A percentile compares a stretch with the other conserved stretches of the same genome.
These are phyloP conservation scores for Lamellibrachia luymesi DNA, from an alignment of 1,140 invertebrate species.

Conservation along the genomic window DNA sequence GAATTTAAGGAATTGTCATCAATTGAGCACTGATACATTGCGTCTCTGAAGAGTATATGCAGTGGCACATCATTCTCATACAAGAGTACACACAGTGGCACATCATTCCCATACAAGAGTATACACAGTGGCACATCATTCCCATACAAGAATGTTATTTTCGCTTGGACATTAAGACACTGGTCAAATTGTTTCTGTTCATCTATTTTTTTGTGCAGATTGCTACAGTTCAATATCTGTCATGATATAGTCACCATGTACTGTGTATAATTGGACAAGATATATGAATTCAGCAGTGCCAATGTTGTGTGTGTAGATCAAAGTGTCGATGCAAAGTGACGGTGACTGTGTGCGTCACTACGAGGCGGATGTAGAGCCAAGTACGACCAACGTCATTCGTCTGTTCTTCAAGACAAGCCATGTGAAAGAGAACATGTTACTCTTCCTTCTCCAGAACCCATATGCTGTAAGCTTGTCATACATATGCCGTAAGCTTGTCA, in stretches of 20 bases:
- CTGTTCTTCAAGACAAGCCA: conserved; percentile 68
- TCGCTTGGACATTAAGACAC: background rate
- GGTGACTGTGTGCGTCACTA: conserved; percentile 75
- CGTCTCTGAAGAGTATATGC: too few relatives aligned
- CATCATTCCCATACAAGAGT: too few relatives aligned
- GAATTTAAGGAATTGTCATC: too few relatives aligned
- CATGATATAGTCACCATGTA: background rate
- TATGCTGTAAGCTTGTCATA: background rate
- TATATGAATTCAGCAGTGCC: background rate
- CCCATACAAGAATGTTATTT: background rate
- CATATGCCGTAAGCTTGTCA: background rate
- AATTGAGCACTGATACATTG: too few relatives aligned
- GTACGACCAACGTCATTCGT: conserved; percentile 70
- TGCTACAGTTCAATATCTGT: background rate
- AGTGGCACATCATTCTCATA: too few relatives aligned
- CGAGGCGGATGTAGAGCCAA: conserved; percentile 64
- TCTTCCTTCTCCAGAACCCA: conserved; percentile 63
- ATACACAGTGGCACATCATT: too few relatives aligned
- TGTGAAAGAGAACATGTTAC: conserved; percentile 65
- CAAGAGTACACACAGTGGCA: too few relatives aligned
- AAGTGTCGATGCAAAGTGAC: conserved; percentile 68
- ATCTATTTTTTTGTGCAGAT: background rate
- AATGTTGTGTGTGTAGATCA: conserved; percentile 64
- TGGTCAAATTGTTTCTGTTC: background rate
- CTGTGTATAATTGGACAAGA: background rate